Evolutionary conservation across 2,888 invertebrate species (phyloP).

Genomic region (Drepanosiphum platanoidis): DNA sequence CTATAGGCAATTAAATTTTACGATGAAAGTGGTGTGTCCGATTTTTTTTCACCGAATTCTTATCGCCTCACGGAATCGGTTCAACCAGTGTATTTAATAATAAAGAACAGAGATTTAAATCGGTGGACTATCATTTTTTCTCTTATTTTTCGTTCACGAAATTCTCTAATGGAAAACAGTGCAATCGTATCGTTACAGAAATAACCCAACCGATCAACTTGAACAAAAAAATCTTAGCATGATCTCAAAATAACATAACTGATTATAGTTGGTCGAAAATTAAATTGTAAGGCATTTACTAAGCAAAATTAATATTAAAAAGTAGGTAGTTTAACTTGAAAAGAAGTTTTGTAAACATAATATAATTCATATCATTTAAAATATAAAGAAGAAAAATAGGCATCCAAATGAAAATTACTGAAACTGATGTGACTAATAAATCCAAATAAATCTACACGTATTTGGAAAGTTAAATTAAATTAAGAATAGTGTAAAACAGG

Average conservation of each 20-base stretch:
- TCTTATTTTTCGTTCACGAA: slow-evolving; percentile 42
- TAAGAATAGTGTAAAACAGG: no score
- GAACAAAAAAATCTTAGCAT: slow-evolving; percentile 7
- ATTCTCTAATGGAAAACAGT: slow-evolving; percentile 35
- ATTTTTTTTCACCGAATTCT: slow-evolving; percentile 43
- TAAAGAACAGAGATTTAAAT: slow-evolving; percentile 56
- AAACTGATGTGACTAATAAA: no score
- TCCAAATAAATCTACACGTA: no score
- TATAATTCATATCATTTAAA: no score
- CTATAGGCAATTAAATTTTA: slow-evolving; percentile 62
- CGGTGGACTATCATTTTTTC: slow-evolving; percentile 34
- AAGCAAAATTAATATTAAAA: neutral
- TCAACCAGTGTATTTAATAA: slow-evolving; percentile 47
- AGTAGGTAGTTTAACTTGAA: neutral
- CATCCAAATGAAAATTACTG: no score
- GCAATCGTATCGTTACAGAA: slow-evolving; percentile 14
- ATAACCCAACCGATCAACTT: neutral
- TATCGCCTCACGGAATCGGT: slow-evolving; percentile 58
- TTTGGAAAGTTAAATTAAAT: no score
- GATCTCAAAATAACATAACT: slow-evolving; percentile 9
- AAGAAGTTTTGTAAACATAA: no score
- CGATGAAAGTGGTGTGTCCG: slow-evolving; percentile 60
- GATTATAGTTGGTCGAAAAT: neutral
- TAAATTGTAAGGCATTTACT: neutral
- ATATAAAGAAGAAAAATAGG: no score